Evolutionary conservation across 1,140 invertebrate species (phyloP).

Genomic region (Pseudachorutes palmiensis): DNA sequence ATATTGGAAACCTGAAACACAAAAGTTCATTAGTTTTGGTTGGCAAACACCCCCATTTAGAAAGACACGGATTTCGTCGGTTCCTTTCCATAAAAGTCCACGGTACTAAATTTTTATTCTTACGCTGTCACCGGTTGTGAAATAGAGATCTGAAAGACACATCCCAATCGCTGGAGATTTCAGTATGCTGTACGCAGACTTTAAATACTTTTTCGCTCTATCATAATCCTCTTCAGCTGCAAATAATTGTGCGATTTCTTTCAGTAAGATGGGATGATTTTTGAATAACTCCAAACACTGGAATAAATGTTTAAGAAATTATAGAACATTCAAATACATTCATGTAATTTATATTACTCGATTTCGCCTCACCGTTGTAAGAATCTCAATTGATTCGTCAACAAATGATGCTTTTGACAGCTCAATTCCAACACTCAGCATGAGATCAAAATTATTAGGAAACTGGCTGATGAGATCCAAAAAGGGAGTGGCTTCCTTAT

Average conservation of each 20-base stretch:
- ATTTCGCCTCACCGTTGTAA: neutral
- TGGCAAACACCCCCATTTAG: no score
- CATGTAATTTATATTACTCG: no score
- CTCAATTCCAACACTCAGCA: neutral
- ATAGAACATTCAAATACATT: neutral
- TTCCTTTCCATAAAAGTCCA: no score
- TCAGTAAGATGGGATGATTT: neutral
- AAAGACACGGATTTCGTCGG: no score
- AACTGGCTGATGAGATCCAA: neutral
- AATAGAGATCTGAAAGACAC: no score
- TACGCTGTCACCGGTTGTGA: no score
- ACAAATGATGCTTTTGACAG: neutral
- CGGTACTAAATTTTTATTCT: no score
- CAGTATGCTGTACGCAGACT: neutral
- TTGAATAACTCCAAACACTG: neutral
- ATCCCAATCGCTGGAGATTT: no score
- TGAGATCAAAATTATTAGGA: neutral
- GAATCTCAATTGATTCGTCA: neutral
- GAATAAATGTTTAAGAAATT: neutral
- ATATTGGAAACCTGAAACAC: no score
- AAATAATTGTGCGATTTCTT: neutral
- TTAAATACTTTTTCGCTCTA: neutral
- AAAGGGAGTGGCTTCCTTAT: neutral
- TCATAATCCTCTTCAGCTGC: neutral
- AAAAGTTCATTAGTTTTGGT: no score